phyloP scores from a whole-genome alignment of 2,888 invertebrate genomes.

The Dendrolimus houi region DNA sequence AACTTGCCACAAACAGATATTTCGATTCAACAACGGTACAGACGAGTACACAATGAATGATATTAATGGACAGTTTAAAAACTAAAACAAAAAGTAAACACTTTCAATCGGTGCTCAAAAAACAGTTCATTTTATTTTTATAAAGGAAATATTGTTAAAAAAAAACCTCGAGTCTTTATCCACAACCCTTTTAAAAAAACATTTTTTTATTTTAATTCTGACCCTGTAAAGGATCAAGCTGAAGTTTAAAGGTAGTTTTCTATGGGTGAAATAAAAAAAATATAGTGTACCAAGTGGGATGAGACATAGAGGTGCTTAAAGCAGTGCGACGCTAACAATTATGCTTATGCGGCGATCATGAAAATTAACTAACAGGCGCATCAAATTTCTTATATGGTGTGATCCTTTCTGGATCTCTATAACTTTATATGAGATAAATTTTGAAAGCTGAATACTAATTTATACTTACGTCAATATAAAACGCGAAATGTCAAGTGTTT shows the following conservation, averaged over 20 bases:
- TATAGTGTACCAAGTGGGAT: constrained; percentile 10
- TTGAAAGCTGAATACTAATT: too few relatives aligned
- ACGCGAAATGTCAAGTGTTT: too few relatives aligned
- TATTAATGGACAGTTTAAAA: neutral
- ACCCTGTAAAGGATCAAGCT: neutral
- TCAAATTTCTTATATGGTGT: neutral
- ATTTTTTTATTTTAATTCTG: constrained; percentile 3
- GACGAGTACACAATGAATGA: neutral
- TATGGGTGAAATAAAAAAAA: neutral
- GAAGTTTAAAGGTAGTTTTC: neutral
- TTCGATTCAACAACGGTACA: neutral
- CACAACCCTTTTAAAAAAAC: constrained; percentile 63
- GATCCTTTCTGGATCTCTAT: too few relatives aligned
- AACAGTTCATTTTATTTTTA: constrained; percentile 5
- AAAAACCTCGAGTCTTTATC: constrained; percentile 53
- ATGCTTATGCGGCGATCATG: neutral
- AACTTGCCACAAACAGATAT: neutral
- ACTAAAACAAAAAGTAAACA: constrained; percentile 12
- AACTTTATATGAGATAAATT: too few relatives aligned
- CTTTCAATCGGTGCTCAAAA: constrained; percentile 40
- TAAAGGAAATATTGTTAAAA: constrained; percentile 6
- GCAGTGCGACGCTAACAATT: neutral
- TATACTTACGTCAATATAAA: too few relatives aligned
- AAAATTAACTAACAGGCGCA: neutral
- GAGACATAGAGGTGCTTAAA: neutral